Percentiles rank a stretch among this genome's conserved stretches.
These are phyloP conservation scores for Chaetodon trifascialis DNA, from an alignment of 2,113 vertebrate genomes.

Conservation along the genomic window DNA sequence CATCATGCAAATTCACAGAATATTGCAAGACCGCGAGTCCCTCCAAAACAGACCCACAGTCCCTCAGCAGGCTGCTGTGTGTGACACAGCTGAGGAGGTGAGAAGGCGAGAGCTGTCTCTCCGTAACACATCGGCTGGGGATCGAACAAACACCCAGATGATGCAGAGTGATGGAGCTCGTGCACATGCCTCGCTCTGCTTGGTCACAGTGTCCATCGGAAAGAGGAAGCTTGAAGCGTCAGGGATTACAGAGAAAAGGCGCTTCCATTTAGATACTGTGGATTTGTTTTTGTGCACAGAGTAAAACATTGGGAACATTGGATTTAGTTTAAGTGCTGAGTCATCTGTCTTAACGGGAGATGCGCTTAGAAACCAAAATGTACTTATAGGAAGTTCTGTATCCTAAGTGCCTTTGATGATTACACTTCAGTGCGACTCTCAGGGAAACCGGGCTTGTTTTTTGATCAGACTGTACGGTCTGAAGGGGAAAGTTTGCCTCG, in stretches of 20 bases:
- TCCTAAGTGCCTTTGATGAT: not conserved
- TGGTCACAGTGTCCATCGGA: slow-evolving; percentile 8
- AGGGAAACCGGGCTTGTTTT: not conserved
- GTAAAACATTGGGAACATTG: slow-evolving; percentile 7
- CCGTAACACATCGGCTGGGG: slow-evolving; percentile 37
- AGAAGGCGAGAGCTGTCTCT: slow-evolving; percentile 35
- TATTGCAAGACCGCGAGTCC: not conserved
- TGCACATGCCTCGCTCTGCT: not conserved
- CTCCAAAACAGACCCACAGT: slow-evolving; percentile 3
- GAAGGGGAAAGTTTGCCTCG: not conserved
- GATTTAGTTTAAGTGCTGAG: slow-evolving; percentile 9
- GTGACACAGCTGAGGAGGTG: slow-evolving; percentile 37
- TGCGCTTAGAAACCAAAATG: slow-evolving; percentile 28
- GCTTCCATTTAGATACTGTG: not conserved
- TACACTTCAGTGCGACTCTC: not conserved
- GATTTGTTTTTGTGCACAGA: slow-evolving; percentile 14
- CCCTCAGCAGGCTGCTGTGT: slow-evolving; percentile 8
- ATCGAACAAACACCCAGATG: slow-evolving; percentile 29
- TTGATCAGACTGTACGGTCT: not conserved
- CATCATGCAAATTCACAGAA: not conserved
- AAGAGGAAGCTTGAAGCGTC: slow-evolving; percentile 5
- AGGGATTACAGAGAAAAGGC: slow-evolving; percentile 4
- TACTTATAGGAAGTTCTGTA: slow-evolving; percentile 8
- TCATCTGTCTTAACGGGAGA: slow-evolving; percentile 28
- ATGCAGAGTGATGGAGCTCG: slow-evolving; percentile 7